Conservation (phyloP, 2,113 vertebrate species). For the Vicugna pacos region DNA sequence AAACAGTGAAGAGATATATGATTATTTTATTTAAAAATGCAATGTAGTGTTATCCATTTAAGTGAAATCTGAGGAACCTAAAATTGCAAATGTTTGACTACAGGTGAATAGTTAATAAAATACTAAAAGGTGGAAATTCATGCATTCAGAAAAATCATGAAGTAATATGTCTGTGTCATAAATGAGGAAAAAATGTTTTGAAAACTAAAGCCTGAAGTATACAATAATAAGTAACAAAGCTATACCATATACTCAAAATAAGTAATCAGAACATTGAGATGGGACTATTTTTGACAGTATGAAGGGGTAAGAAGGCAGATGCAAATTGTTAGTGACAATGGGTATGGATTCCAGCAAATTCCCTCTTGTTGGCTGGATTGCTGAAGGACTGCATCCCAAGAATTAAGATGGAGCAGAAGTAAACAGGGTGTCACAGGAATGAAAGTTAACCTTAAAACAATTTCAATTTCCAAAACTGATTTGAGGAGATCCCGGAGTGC, state of each 20-base stretch:
- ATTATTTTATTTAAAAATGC: background rate
- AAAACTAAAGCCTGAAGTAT: background rate
- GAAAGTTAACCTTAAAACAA: background rate
- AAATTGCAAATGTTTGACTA: slow-evolving; percentile 1
- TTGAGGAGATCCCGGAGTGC: background rate
- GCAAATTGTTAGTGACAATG: background rate
- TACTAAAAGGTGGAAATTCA: background rate
- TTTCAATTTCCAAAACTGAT: slow-evolving; percentile 3
- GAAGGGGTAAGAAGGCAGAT: background rate
- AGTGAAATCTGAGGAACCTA: background rate
- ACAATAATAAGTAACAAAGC: background rate
- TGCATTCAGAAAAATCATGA: background rate
- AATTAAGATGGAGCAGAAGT: background rate
- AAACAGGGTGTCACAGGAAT: background rate
- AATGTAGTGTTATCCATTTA: background rate
- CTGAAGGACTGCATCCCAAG: background rate
- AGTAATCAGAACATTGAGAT: background rate
- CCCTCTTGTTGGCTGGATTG: background rate
- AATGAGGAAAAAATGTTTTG: background rate
- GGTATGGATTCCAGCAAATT: background rate
- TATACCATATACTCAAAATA: background rate
- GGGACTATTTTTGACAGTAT: background rate
- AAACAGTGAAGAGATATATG: background rate
- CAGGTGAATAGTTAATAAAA: background rate
- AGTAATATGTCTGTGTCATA: background rate